These are phyloP conservation scores for Hepsetus odoe DNA, from an alignment of 2,113 vertebrate genomes.

Conservation along the genomic window DNA sequence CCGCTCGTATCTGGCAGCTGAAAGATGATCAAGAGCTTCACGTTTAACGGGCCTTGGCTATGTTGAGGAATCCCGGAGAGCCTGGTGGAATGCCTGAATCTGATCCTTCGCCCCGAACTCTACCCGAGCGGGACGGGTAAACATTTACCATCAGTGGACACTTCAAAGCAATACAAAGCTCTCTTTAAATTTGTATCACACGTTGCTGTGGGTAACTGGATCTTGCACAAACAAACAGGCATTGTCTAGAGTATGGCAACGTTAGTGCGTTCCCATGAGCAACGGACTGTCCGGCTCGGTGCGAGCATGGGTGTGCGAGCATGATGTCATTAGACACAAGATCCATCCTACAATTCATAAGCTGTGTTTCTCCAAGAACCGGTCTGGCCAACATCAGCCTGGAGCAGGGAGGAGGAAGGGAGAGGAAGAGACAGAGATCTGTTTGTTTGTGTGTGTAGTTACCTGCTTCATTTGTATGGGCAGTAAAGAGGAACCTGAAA, in stretches of 20 bases:
- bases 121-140: background rate
- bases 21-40: background rate
- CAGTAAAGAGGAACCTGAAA: background rate
- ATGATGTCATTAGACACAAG: constrained; percentile 49
- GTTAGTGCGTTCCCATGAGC: constrained; percentile 29
- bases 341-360: constrained; percentile 43
- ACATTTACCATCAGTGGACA: background rate
- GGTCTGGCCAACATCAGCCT: constrained; percentile 27
- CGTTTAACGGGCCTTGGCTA: background rate
- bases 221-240: constrained; percentile 34
- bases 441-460: constrained; percentile 6
- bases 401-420: background rate
- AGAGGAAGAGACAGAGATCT: background rate
- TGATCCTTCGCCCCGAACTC: background rate
- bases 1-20: background rate
- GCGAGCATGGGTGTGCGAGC: constrained; percentile 38
- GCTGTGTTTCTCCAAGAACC: constrained; percentile 49
- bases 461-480: background rate
- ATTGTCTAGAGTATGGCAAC: constrained; percentile 32
- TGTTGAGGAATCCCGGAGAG: background rate
- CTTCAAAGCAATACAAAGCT: constrained; percentile 32
- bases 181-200: constrained; percentile 31
- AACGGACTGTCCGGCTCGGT: constrained; percentile 30
- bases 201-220: constrained; percentile 39
- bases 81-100: background rate